Conservation (phyloP, 23 tunicate species). For the Halocynthia roretzi region DNA sequence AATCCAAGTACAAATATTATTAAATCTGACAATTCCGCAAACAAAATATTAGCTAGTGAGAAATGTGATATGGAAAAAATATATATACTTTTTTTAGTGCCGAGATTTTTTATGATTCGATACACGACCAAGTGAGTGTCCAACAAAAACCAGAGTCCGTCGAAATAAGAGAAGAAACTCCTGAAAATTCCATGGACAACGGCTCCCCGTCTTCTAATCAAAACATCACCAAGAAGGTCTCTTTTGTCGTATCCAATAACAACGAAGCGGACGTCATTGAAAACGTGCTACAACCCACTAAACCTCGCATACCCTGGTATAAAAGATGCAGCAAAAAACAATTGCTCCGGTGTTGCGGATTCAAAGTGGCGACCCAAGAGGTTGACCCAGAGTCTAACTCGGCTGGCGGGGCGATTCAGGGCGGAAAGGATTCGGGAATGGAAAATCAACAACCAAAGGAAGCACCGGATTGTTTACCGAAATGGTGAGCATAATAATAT, state of each 20-base stretch:
- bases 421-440: background rate
- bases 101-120: too few relatives aligned
- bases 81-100: too few relatives aligned
- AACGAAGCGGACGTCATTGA: slow-evolving; percentile 4
- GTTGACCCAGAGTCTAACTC: background rate
- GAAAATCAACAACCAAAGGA: slow-evolving; percentile 5
- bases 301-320: background rate
- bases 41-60: too few relatives aligned
- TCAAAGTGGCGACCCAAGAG: background rate
- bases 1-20: too few relatives aligned
- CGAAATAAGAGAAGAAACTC: too few relatives aligned
- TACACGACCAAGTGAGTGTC: too few relatives aligned
- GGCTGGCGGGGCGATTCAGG: background rate
- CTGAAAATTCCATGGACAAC: background rate
- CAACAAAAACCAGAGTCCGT: too few relatives aligned
- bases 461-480: slow-evolving; percentile 35
- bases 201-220: background rate
- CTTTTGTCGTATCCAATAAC: slow-evolving; percentile 2
- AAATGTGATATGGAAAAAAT: too few relatives aligned
- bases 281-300: background rate
- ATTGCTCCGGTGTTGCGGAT: background rate
- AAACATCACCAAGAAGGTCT: background rate
- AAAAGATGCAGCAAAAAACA: background rate
- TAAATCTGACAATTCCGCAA: too few relatives aligned
- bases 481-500: slow-evolving; percentile 6